Percentiles rank a stretch among this genome's conserved stretches.
Conservation (phyloP, 92 coral and sea anemone species). For the Epizoanthus illoricatus region DNA sequence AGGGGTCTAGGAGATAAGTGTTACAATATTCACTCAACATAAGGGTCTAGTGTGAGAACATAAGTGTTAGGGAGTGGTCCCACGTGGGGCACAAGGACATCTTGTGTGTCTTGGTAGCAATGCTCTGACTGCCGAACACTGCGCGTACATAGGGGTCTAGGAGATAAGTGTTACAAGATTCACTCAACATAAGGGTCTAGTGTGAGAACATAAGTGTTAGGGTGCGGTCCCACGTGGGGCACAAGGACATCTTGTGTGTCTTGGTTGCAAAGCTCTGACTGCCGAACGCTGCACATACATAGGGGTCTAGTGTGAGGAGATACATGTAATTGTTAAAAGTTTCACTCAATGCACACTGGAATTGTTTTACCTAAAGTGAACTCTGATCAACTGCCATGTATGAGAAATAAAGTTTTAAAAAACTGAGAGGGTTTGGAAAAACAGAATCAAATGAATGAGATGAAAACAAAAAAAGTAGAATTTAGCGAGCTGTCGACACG, state of each 20-base stretch:
- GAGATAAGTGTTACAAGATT: too few relatives aligned
- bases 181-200: too few relatives aligned
- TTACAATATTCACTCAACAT: too few relatives aligned
- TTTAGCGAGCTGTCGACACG: too few relatives aligned
- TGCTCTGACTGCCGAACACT: constrained; percentile 52
- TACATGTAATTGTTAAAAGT: background rate
- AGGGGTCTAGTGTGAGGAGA: constrained; percentile 64
- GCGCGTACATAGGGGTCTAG: too few relatives aligned
- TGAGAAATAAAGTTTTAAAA: too few relatives aligned
- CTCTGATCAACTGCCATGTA: too few relatives aligned
- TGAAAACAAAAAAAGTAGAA: too few relatives aligned
- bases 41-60: too few relatives aligned
- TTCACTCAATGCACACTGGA: background rate
- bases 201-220: constrained; percentile 31
- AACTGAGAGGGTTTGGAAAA: background rate
- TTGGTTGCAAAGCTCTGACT: too few relatives aligned
- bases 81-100: constrained; percentile 89
- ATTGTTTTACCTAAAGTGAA: background rate
- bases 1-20: too few relatives aligned
- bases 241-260: constrained; percentile 47
- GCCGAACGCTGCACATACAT: constrained; percentile 80
- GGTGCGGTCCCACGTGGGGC: constrained; percentile 97
- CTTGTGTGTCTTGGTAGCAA: constrained; percentile 62
- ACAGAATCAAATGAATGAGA: too few relatives aligned
- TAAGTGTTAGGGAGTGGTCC: constrained; percentile 81